Evolutionary conservation across 2,113 vertebrate genomes (phyloP), one percentile per base, ranked within the genome.

Genomic region (Paraplagusia blochii): DNA sequence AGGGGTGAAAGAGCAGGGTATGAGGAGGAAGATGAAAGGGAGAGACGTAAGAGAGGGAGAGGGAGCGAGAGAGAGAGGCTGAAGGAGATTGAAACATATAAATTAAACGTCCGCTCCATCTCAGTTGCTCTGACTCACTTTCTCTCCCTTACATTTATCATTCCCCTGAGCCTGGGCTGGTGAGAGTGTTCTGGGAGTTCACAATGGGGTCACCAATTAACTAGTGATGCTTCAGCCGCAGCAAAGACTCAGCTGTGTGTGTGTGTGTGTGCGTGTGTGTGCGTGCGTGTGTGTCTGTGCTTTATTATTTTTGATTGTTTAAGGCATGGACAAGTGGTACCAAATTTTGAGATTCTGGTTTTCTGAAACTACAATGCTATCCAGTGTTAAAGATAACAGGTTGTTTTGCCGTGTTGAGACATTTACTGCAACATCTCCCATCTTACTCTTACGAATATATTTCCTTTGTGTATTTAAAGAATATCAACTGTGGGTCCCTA

Each of bases 141-240:
- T 60, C 48, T 52, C 53, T 36, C 39, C 47, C 51, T 57, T 48
- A 60, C 33, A 43, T 65, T 60, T 50, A 61, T 62, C 67, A 50
- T 72, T 61, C 44, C 36, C 44, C 6, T 48, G 43, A 46, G 69
- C 8, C 38, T 60, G 2, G 53, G 16, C 55, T 39, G 62, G 52
- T 42, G 40, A 8, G 29, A 10, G 46, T 16, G 57, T 19, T 58
- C 46, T 44, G 62, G 46, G 76, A 62, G 90, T 91, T 93, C 87
- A 89, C 46, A 8, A 75, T 70, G 77, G 86, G 89, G 85, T 91
- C 88, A 90, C 77, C 82, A 88, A 85, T 88, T 88, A 84, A 87
- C 77, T 40, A 68, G 56, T 44, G 67, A 60, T 54, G 58, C 45
- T 57, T 14, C 13, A 62, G 48, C 18, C 43, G 58, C 33, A 12